Base-by-base conservation (phyloP, 30 jellyfish, hydroid and myxozoan species). In the Aurelia aurita region DNA sequence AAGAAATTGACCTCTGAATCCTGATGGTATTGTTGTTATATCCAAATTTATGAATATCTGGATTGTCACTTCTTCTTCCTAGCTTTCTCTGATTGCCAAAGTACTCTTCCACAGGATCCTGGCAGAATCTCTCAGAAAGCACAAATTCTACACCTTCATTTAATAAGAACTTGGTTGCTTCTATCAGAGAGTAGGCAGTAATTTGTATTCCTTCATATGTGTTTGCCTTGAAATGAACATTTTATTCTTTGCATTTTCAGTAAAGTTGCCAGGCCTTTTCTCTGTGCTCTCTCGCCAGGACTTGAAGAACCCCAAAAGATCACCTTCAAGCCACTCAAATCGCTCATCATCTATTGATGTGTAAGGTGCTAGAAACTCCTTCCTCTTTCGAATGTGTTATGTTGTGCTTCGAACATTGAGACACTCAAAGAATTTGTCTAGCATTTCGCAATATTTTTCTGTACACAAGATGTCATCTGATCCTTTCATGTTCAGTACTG, bases 21-120 rank as follows among this genome's bases (percentile, higher is more conserved):
- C 64, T 53, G 64, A 53, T 53, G 10, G 59, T 47, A 26, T 79
- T 79, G 43, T 62, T 45, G 11, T 79, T 60, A 75, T 79, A 79
- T 3, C 90, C 90, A 49, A 79, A 79, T 2, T 19, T n/a, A 4
- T 16, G 5, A 21, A 82, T 2, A 32, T 47, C 79, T 39, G 88
- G 92, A 35, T 82, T 69, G 78, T 82, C 92, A 58, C 14, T 20
- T 27, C 92, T 21, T 22, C 92, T 67, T n/a, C 92, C 87, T 1
- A 82, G 63, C 4, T 29, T 19, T 2, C 92, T 20, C 23, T 82
- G 92, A 14, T 19, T 23, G 9, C 92, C 89, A 69, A 82, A 82
- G 35, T 65, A 69, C 49, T 82, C 77, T 35, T 69, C 86, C 62
- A 82, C 89, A 15, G 65, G 62, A 26, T 82, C 92, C 44, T 79